phyloP scores from a whole-genome alignment of 1,140 invertebrate genomes.

The Camponotus vicinus region DNA sequence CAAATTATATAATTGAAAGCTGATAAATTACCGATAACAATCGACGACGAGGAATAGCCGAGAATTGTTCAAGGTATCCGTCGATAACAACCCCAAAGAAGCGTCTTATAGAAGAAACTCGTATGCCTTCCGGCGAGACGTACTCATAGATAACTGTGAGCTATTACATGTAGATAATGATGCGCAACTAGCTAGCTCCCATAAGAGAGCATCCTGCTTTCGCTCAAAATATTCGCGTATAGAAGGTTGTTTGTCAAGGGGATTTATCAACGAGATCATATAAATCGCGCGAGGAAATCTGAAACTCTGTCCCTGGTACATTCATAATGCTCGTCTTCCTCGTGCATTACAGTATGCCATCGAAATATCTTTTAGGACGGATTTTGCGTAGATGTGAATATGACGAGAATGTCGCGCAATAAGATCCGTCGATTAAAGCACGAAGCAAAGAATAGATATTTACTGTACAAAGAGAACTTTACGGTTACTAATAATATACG shows the following conservation, averaged over 20 bases:
- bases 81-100: conserved; percentile 4
- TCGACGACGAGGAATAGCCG: not conserved
- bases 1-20: conserved; percentile 40
- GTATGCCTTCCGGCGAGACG: not conserved
- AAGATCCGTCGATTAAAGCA: conserved; percentile 45
- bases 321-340: conserved; percentile 54
- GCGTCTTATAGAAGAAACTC: not conserved
- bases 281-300: conserved; percentile 46
- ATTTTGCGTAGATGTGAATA: conserved; percentile 30
- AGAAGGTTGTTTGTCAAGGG: conserved; percentile 59
- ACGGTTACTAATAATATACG: not conserved
- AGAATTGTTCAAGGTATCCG: conserved; percentile 12
- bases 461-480: not conserved
- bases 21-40: conserved; percentile 19
- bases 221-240: conserved; percentile 40
- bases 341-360: conserved; percentile 7
- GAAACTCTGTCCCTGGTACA: conserved; percentile 20
- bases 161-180: conserved; percentile 53
- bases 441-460: not conserved
- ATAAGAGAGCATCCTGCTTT: not conserved
- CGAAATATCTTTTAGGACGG: conserved; percentile 41
- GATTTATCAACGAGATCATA: conserved; percentile 56
- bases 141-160: conserved; percentile 37
- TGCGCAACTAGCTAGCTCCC: conserved; percentile 18
- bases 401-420: conserved; percentile 43